Evolutionary conservation across 35 echinoderm and acorn worm genomes (phyloP).

Genomic region (Acanthaster planci): DNA sequence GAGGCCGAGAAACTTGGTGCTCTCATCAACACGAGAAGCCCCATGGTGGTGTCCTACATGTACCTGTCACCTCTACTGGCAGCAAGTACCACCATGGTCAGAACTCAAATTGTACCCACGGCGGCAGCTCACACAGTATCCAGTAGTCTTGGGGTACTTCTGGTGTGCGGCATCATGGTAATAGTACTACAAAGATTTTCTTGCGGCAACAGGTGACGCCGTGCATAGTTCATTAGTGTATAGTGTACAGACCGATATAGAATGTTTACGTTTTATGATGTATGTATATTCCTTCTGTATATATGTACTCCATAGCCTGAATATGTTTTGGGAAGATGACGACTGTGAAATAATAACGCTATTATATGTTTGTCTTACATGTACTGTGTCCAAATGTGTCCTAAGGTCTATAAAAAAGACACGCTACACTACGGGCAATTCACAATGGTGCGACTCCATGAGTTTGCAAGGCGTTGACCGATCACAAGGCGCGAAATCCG

Average conservation of each 20-base stretch:
- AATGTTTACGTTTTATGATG: slow-evolving; percentile 1
- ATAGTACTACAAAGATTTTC: slow-evolving; percentile 6
- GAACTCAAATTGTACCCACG: neutral
- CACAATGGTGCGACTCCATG: no score
- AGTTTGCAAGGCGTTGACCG: no score
- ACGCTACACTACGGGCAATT: no score
- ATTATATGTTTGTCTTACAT: no score
- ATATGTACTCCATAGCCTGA: neutral
- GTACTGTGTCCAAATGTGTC: no score
- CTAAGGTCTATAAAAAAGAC: no score
- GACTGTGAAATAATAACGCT: no score
- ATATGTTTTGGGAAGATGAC: no score
- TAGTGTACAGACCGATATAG: neutral
- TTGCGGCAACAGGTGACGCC: neutral
- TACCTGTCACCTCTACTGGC: slow-evolving; percentile 68
- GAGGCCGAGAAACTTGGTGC: slow-evolving; percentile 88
- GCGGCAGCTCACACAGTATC: neutral
- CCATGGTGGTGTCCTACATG: slow-evolving; percentile 66
- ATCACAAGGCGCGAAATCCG: no score
- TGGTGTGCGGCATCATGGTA: neutral
- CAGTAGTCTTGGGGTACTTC: neutral
- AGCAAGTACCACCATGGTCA: slow-evolving; percentile 41
- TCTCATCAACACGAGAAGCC: slow-evolving; percentile 80
- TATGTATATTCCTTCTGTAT: slow-evolving; percentile 9
- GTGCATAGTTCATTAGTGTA: neutral